A percentile compares a stretch with the other conserved stretches of the same genome.
Conservation (phyloP, 2,888 invertebrate genomes). For the Eretmocerus hayati region DNA sequence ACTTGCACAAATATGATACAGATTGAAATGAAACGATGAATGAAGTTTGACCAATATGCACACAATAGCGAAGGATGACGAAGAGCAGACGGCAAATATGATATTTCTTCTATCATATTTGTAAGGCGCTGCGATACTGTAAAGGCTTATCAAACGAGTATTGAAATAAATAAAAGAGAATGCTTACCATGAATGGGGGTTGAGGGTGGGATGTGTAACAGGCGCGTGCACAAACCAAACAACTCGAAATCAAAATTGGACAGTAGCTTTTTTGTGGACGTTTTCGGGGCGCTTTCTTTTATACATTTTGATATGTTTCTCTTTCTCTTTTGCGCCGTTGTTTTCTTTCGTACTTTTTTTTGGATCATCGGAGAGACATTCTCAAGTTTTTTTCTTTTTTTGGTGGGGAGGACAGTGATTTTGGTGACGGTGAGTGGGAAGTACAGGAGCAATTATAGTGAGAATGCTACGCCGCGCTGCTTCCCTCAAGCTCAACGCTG, state of each 20-base stretch:
- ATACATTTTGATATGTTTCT: conserved; percentile 11
- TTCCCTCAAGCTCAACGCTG: conserved; percentile 49
- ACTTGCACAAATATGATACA: background rate
- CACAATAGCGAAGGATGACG: conserved; percentile 4
- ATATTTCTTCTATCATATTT: background rate
- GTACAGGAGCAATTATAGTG: conserved; percentile 31
- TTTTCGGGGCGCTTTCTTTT: conserved; percentile 28
- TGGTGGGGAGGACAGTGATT: conserved; percentile 17
- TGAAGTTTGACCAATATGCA: background rate
- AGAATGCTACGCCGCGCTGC: conserved; percentile 46
- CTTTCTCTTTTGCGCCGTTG: background rate
- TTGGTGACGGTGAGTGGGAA: conserved; percentile 21
- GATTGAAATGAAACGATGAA: background rate
- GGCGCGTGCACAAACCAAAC: conserved; percentile 49
- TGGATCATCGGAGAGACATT: conserved; percentile 3
- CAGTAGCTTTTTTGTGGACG: conserved; percentile 40
- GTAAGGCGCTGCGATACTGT: background rate
- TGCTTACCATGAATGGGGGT: conserved; percentile 47
- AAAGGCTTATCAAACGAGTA: background rate
- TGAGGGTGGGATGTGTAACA: conserved; percentile 47
- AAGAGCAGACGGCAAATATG: conserved; percentile 7
- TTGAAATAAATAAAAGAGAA: conserved; percentile 45
- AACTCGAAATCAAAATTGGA: conserved; percentile 48
- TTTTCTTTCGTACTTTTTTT: conserved; percentile 7
- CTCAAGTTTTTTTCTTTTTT: conserved; percentile 14